Base-by-base conservation (phyloP, 2,797 vertebrate species). In the Helostoma temminkii region DNA sequence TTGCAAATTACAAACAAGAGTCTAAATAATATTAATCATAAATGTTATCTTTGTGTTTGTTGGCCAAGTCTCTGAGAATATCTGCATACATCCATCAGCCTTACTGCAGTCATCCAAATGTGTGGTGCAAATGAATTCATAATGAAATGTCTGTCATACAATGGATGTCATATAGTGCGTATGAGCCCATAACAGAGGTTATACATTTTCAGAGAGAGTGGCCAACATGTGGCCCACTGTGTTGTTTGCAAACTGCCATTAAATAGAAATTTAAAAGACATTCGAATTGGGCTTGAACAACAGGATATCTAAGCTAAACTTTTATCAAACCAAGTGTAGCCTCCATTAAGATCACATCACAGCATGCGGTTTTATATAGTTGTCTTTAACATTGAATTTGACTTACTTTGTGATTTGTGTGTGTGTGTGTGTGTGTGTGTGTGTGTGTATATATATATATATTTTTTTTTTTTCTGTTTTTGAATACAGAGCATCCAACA, bases 301-400 rank as follows among this genome's bases (percentile, higher is more conserved):
- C 42, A 49, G 69, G 68, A 4, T n/a, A 22, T 71, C 56, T 32
- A 61, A 52, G 12, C 22, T 78, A 67, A 58, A 4, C 16, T 76
- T 56, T 78, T 64, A 74, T 74, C 48, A 70, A 63, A 69, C 10
- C 28, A 42, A 80, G 48, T 74, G 50, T 32, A 30, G 16, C 3
- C 58, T 25, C 68, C 71, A 71, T 81, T 74, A 25, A 61, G 14
- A 12, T 50, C 66, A 54, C 45, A 58, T 81, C 75, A 21, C 55
- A 72, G 60, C 46, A 18, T 42, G 34, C 25, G 24, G 41, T 45
- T 64, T 73, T 28, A 43, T 43, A 32, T 52, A 50, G 81, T 65
- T 59, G 24, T 86, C 41, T 73, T 73, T 65, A 9, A 76, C 66
- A 80, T 72, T 58, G 50, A 59, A 60, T 62, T 76, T 68, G 48